Percentiles rank a stretch among this genome's conserved stretches.
These are phyloP conservation scores for Selene dorsalis DNA, from an alignment of 2,797 vertebrate species.

Conservation along the genomic window DNA sequence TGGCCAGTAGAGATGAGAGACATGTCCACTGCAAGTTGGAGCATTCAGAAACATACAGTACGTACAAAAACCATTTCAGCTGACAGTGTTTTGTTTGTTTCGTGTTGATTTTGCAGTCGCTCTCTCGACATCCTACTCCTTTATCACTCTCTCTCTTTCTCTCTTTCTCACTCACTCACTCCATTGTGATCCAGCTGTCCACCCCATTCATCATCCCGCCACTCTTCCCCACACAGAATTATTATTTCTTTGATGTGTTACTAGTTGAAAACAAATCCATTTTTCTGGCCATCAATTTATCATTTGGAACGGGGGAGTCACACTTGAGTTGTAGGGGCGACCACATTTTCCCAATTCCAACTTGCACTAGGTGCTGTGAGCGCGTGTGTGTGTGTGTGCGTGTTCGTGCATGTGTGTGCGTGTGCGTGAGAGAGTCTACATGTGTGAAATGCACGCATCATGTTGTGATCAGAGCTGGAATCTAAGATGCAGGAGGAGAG, in stretches of 20 bases:
- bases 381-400: constrained; percentile 26
- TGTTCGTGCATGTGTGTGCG: constrained; percentile 22
- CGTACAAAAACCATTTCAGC: constrained; percentile 37
- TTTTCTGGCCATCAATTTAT: constrained; percentile 87
- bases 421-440: not conserved
- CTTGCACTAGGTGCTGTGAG: constrained; percentile 38
- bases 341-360: constrained; percentile 72
- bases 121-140: constrained; percentile 49
- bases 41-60: constrained; percentile 21
- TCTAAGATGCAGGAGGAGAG: constrained; percentile 43
- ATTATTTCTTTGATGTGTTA: constrained; percentile 89
- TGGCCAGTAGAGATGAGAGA: constrained; percentile 11
- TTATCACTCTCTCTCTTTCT: constrained; percentile 41
- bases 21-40: constrained; percentile 1
- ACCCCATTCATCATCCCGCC: constrained; percentile 85
- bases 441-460: constrained; percentile 21
- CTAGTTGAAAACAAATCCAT: constrained; percentile 89
- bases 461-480: constrained; percentile 41
- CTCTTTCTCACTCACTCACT: constrained; percentile 74
- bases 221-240: constrained; percentile 84
- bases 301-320: constrained; percentile 84
- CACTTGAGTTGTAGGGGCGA: constrained; percentile 83
- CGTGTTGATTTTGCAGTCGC: constrained; percentile 74
- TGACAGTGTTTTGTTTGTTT: constrained; percentile 69
- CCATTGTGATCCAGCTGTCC: constrained; percentile 84